Conservation (phyloP, 2,888 invertebrate species). For the Lasioglossum figueresi region DNA sequence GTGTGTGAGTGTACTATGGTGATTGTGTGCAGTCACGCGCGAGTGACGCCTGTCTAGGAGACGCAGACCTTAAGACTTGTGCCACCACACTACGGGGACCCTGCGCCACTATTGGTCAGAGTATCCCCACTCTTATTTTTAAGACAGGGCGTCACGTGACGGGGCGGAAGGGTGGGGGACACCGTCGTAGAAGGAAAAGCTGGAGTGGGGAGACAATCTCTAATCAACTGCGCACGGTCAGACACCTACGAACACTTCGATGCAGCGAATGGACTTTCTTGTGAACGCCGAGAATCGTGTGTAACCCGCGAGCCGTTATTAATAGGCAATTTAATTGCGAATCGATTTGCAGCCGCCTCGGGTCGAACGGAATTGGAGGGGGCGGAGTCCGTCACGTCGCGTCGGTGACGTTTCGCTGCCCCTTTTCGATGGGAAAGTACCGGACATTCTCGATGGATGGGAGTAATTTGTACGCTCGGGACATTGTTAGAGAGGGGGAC, state of each 20-base stretch:
- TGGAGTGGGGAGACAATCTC: conserved; percentile 33
- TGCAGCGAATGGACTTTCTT: conserved; percentile 15
- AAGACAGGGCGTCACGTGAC: too few relatives aligned
- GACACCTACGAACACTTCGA: conserved; percentile 1
- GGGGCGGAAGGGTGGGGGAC: too few relatives aligned
- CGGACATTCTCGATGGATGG: not conserved
- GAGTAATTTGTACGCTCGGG: not conserved
- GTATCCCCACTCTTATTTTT: too few relatives aligned
- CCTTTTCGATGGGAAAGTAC: not conserved
- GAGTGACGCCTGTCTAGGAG: too few relatives aligned
- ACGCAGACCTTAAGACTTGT: too few relatives aligned
- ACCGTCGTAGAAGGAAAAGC: too few relatives aligned
- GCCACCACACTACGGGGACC: too few relatives aligned
- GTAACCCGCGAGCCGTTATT: conserved; percentile 39
- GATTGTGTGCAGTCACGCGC: too few relatives aligned
- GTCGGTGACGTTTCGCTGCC: not conserved
- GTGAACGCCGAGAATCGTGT: not conserved
- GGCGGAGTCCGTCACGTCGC: not conserved
- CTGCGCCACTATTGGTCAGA: too few relatives aligned
- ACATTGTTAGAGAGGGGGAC: not conserved
- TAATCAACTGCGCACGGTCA: conserved; percentile 75
- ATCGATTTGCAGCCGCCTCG: conserved; percentile 38
- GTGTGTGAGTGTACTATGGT: too few relatives aligned
- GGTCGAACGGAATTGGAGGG: not conserved
- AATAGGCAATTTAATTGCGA: conserved; percentile 56